A percentile compares a stretch with the other conserved stretches of the same genome.
These are phyloP conservation scores for Papilio elwesi DNA, from an alignment of 2,888 invertebrate species.

Conservation along the genomic window DNA sequence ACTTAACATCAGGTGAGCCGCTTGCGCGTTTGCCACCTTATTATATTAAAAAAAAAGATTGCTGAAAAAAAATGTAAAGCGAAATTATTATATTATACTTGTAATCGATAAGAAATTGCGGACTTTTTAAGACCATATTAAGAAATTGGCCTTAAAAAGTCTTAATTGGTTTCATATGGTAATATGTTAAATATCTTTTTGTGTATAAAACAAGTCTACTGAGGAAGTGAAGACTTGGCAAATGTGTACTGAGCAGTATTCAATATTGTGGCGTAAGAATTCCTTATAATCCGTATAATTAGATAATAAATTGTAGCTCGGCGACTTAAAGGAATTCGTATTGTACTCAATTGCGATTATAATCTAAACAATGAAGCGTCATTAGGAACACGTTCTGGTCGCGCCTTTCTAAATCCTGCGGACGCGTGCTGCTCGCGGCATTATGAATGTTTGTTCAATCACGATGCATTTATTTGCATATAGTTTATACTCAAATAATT, in stretches of 20 bases:
- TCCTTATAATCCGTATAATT: slow-evolving; percentile 37
- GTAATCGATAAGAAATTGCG: too few species aligned
- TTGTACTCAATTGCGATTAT: slow-evolving; percentile 37
- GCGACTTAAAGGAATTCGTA: slow-evolving; percentile 32
- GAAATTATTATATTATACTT: too few species aligned
- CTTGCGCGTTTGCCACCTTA: too few species aligned
- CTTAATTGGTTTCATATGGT: too few species aligned
- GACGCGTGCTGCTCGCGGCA: slow-evolving; percentile 3
- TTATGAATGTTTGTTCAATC: slow-evolving; percentile 31
- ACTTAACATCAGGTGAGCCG: too few species aligned
- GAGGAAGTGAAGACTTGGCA: neutral
- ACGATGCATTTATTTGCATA: slow-evolving; percentile 15
- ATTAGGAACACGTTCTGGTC: slow-evolving; percentile 33
- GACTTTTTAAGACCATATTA: too few species aligned
- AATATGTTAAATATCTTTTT: too few species aligned
- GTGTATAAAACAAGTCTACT: neutral
- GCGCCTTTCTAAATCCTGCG: slow-evolving; percentile 40
- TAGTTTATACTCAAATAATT: neutral
- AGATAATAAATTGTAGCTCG: slow-evolving; percentile 28
- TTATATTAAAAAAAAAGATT: too few species aligned
- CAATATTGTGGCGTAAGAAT: slow-evolving; percentile 29
- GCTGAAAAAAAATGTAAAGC: too few species aligned
- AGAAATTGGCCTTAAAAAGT: too few species aligned
- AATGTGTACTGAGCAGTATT: neutral
- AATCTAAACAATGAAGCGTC: slow-evolving; percentile 41